Evolutionary conservation across 2,113 vertebrate species (phyloP), one percentile per base, ranked within the genome.

Genomic region (Oryzias melastigma): DNA sequence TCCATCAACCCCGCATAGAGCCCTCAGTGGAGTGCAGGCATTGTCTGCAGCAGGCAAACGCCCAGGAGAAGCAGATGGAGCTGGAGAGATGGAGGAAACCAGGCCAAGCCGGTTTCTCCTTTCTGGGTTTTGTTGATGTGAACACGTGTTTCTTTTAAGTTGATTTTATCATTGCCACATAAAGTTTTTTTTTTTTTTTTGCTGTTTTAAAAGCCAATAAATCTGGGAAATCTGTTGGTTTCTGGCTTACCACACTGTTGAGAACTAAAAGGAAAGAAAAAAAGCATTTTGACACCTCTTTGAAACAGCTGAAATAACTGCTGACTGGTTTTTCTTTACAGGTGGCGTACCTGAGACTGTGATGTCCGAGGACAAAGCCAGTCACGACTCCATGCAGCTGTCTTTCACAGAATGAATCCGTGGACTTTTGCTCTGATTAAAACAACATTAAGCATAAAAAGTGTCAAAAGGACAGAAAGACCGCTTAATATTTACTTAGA

Each of bases 261-360:
- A 79, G 52, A 80, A 68, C 14, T 18, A 35, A 35, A 35, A 35
- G 10, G 4, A 5, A 3, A 27, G 8, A 35, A 35, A 35, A 35
- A 35, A 2, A 10, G 29, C 52, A 5, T 7, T 20, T 4, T 35
- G 22, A 52, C 20, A 40, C 3, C 52, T 13, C 4, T 12, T 5
- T 14, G 14, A 16, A 45, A 7, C 45, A 48, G 52, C 56, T 35
- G 35, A 35, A 35, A 10, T 35, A 51, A 27, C 19, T 52, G 44
- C 25, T 71, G 10, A 2, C 14, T 68, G 3, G 73, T 62, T 16
- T 76, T 69, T 35, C 35, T 50, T 24, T 17, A 15, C 46, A 91
- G 89, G 88, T 89, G 60, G 85, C 87, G 0, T 91, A 90, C 62
- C 65, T 91, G 46, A 83, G 76, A 53, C 77, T 89, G 62, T 91